A percentile compares a stretch with the other conserved stretches of the same genome.
phyloP scores from a whole-genome alignment of 1,140 invertebrate genomes.

The Trissolcus basalis region DNA sequence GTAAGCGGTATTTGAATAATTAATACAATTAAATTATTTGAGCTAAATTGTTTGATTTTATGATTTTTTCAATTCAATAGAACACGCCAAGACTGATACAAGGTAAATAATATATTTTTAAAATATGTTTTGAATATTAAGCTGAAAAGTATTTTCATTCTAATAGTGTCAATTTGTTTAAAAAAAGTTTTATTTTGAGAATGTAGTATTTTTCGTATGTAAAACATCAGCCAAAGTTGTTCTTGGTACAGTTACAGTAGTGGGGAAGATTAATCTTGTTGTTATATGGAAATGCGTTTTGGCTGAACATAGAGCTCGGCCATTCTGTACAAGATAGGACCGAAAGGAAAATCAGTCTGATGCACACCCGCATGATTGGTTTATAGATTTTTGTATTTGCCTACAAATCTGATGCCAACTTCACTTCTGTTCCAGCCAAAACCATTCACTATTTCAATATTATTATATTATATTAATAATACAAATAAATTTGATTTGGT shows the following conservation, averaged over 20 bases:
- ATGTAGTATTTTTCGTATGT: constrained; percentile 38
- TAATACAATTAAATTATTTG: too few species aligned
- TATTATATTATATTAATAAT: too few species aligned
- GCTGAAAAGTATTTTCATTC: too few species aligned
- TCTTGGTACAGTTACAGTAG: constrained; percentile 38
- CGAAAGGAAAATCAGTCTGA: constrained; percentile 48
- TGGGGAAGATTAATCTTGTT: constrained; percentile 67
- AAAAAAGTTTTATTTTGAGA: not conserved
- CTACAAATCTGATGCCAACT: constrained; percentile 7
- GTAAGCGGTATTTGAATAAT: too few species aligned
- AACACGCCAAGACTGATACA: too few species aligned
- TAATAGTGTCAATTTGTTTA: too few species aligned
- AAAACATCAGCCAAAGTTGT: constrained; percentile 65
- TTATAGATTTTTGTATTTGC: constrained; percentile 56
- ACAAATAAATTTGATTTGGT: too few species aligned
- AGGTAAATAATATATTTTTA: too few species aligned
- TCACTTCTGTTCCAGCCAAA: not conserved
- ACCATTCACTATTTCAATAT: too few species aligned
- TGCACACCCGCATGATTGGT: constrained; percentile 59
- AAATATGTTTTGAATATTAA: too few species aligned
- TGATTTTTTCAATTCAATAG: too few species aligned
- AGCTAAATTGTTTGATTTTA: too few species aligned
- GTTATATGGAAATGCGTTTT: constrained; percentile 72
- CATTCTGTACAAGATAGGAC: constrained; percentile 44
- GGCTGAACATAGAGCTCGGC: constrained; percentile 45